Percentiles rank a stretch among this genome's conserved stretches.
Evolutionary conservation across 2,797 vertebrate genomes (phyloP).

Genomic region (Melanotaenia parkinsoni): DNA sequence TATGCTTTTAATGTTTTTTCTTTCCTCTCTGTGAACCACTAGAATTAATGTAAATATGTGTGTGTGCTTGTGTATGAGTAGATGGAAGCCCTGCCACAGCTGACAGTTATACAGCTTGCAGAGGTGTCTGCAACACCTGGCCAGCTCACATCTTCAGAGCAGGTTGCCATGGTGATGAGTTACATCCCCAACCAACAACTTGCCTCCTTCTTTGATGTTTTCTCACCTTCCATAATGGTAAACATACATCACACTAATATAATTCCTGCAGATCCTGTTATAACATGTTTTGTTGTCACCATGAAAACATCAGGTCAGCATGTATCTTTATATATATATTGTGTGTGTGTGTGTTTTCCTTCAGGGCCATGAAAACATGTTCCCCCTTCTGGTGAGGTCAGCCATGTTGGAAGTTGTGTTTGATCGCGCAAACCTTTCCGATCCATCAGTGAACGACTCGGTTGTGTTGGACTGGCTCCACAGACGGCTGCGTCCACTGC

Average conservation of each 20-base stretch:
- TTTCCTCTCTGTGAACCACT: neutral
- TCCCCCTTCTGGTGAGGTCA: conserved; percentile 60
- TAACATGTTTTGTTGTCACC: neutral
- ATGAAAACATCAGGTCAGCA: neutral
- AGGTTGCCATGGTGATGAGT: conserved; percentile 70
- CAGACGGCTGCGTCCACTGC: conserved; percentile 66
- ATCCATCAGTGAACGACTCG: conserved; percentile 50
- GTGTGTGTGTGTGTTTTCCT: neutral
- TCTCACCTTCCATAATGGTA: conserved; percentile 65
- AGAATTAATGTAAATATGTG: neutral
- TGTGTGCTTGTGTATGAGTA: conserved; percentile 41
- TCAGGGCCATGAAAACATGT: conserved; percentile 41
- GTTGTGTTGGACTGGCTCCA: conserved; percentile 70
- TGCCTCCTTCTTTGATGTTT: conserved; percentile 67
- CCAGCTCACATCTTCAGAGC: conserved; percentile 56
- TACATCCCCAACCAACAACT: conserved; percentile 56
- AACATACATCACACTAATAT: conserved; percentile 15
- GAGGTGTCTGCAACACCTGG: conserved; percentile 71
- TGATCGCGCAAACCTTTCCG: conserved; percentile 70
- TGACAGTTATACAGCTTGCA: conserved; percentile 74
- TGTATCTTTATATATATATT: neutral
- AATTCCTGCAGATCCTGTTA: neutral
- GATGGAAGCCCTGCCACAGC: conserved; percentile 68
- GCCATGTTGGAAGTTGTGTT: conserved; percentile 79
- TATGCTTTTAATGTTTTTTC: neutral